These are phyloP conservation scores for Lophura nycthemera DNA, from an alignment of 2,113 vertebrate species.

Conservation along the genomic window DNA sequence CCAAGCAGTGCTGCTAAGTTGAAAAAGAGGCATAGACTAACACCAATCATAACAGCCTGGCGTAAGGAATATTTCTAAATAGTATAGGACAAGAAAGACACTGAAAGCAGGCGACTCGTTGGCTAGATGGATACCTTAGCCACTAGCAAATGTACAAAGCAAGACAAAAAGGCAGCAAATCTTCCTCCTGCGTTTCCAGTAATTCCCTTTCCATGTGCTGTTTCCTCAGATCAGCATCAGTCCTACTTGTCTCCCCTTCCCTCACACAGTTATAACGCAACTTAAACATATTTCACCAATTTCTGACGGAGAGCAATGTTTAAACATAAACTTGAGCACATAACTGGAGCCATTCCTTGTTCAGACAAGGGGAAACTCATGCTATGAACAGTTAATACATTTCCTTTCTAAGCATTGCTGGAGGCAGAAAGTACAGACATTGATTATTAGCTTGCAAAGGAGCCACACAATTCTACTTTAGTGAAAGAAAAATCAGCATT, in stretches of 20 bases:
- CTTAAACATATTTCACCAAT: slow-evolving; percentile 22
- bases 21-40: background rate
- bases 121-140: background rate
- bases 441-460: slow-evolving; percentile 63
- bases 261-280: background rate
- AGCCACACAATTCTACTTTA: slow-evolving; percentile 41
- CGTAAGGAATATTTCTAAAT: background rate
- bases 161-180: background rate
- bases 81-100: background rate
- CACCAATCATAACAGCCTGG: background rate
- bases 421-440: slow-evolving; percentile 48
- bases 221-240: background rate
- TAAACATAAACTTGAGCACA: slow-evolving; percentile 43
- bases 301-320: slow-evolving; percentile 37
- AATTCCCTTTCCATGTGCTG: rapidly evolving
- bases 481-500: slow-evolving; percentile 25
- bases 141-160: background rate
- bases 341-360: slow-evolving; percentile 40
- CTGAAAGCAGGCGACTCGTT: background rate
- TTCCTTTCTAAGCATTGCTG: slow-evolving; percentile 30
- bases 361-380: slow-evolving; percentile 36
- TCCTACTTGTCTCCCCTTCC: background rate
- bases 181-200: background rate
- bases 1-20: background rate
- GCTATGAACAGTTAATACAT: slow-evolving; percentile 26